Evolutionary conservation across 2,797 vertebrate species (phyloP), one percentile per base, ranked within the genome.

Genomic region (Pangasius mekongensis): DNA sequence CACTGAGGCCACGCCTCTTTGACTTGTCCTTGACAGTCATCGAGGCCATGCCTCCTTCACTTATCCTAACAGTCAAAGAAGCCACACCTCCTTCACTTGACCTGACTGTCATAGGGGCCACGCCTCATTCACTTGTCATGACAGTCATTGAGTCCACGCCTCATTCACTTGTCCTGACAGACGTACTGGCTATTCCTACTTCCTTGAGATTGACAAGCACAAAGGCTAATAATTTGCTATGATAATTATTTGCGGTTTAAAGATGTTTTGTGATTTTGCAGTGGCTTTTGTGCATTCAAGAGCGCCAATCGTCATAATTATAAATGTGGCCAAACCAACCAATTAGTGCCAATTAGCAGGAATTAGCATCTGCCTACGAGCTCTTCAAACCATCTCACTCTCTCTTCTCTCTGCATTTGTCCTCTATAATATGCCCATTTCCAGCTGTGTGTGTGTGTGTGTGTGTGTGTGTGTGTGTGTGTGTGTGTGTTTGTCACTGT

Each of bases 291-390:
- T 36, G 47, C 27, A 54, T 67, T 89, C 66, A 87, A 89, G 69
- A 54, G 77, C 80, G 36, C 52, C 84, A 84, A 81, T 81, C 78
- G 0, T 73, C 67, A 85, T 89, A 86, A 91, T 89, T 89, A 91
- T 76, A 89, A 89, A 89, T 74, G 85, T 89, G 87, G 74, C 66
- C 27, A 87, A 88, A 89, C 82, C 74, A 36, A 69, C 66, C 76
- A 91, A 85, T 91, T 88, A 85, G 49, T 85, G 81, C 24, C 85
- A 91, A 89, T 91, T 87, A 89, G 54, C 83, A 66, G 64, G 74
- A 85, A 86, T 84, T 84, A 76, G 74, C 54, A 67, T 88, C 86
- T 62, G 88, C 77, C 85, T 67, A 86, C 66, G 22, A 87, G 86
- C 86, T 81, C 64, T 62, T 64, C 67, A 82, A 62, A 69, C 33